Evolutionary conservation across 2,888 invertebrate species (phyloP).

Genomic region (Endotricha flammealis): DNA sequence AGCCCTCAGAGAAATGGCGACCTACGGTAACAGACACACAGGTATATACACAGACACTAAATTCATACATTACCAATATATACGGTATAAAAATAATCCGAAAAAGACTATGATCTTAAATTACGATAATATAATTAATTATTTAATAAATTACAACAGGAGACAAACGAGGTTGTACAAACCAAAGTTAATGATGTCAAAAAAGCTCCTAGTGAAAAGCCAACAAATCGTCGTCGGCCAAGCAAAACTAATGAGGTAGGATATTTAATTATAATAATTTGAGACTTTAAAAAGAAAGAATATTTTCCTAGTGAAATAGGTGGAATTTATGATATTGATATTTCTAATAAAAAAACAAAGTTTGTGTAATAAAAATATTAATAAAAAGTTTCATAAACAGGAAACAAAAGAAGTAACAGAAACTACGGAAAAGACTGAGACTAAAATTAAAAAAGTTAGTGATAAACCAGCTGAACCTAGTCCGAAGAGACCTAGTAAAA

Average conservation of each 20-base stretch:
- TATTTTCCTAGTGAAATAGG: conserved; percentile 8
- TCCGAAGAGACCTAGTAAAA: conserved; percentile 33
- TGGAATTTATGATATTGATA: no score
- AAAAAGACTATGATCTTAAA: conserved; percentile 1
- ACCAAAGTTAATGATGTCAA: conserved; percentile 33
- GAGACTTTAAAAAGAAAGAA: neutral
- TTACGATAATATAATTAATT: conserved; percentile 24
- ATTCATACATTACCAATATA: conserved; percentile 26
- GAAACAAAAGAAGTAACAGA: conserved; percentile 25
- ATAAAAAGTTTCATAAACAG: conserved; percentile 19
- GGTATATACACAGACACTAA: conserved; percentile 35
- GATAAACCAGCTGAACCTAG: conserved; percentile 32
- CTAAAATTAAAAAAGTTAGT: conserved; percentile 21
- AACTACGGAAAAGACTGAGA: conserved; percentile 17
- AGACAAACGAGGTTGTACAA: conserved; percentile 35
- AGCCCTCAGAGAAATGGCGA: conserved; percentile 66
- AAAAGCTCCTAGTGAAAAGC: conserved; percentile 19
- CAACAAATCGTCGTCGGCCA: conserved; percentile 8
- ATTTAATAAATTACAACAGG: conserved; percentile 26
- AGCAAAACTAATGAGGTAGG: conserved; percentile 15
- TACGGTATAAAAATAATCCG: conserved; percentile 13
- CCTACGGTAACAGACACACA: conserved; percentile 59
- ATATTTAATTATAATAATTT: neutral
- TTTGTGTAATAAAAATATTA: no score
- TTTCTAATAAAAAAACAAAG: neutral